phyloP scores from a whole-genome alignment of 2,113 vertebrate genomes.

The Cephalopholis sonnerati region DNA sequence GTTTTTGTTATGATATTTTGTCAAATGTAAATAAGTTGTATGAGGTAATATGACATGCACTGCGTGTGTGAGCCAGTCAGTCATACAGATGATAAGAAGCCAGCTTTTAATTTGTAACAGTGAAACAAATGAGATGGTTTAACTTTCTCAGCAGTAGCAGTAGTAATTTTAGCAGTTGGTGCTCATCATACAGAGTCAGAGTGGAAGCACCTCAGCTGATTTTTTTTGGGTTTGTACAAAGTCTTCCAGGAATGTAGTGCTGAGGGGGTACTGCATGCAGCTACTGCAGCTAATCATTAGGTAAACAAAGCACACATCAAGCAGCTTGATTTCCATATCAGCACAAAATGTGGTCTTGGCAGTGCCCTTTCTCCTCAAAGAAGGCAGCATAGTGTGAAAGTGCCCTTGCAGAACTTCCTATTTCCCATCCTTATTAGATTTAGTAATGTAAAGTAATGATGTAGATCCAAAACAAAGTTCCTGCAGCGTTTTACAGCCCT shows the following conservation, averaged over 20 bases:
- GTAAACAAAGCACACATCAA: constrained; percentile 39
- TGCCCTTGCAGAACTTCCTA: background rate
- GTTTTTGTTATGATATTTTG: background rate
- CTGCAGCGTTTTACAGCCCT: constrained; percentile 24
- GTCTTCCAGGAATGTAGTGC: constrained; percentile 3
- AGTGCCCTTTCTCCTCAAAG: background rate
- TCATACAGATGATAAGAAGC: background rate
- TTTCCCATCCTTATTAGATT: constrained; percentile 4
- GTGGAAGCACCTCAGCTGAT: constrained; percentile 19
- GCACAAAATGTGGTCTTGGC: constrained; percentile 13
- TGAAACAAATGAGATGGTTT: constrained; percentile 2
- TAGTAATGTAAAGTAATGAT: constrained; percentile 11
- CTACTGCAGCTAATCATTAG: constrained; percentile 24
- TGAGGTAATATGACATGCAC: background rate
- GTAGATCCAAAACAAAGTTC: constrained; percentile 5
- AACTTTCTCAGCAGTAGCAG: background rate
- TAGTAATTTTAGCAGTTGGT: background rate
- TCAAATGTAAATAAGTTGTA: background rate
- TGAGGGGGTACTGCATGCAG: constrained; percentile 17
- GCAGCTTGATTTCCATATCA: constrained; percentile 20
- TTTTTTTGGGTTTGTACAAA: constrained; percentile 23
- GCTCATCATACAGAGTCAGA: background rate
- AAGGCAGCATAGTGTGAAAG: background rate
- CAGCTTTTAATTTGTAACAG: background rate
- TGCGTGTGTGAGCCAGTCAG: background rate